Evolutionary conservation across 2,888 invertebrate genomes (phyloP).

Genomic region (Bombyx huttoni): DNA sequence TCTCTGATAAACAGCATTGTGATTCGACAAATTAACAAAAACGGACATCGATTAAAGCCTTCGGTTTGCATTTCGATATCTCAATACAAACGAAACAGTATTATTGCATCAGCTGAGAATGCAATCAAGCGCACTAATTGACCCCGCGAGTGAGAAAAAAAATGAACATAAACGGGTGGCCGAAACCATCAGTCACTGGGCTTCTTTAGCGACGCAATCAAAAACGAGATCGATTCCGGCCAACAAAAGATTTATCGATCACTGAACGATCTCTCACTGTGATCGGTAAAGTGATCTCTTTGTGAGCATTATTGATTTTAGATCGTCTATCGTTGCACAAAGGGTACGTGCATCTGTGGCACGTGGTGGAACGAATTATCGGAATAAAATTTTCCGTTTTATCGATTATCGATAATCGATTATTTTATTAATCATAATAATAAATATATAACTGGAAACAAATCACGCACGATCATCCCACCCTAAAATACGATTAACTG

Average conservation of each 20-base stretch:
- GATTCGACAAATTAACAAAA: too few relatives aligned
- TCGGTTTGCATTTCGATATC: too few relatives aligned
- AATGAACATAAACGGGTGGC: neutral
- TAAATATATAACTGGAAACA: too few relatives aligned
- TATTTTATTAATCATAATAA: too few relatives aligned
- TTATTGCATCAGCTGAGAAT: conserved; percentile 1
- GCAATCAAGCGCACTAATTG: conserved; percentile 3
- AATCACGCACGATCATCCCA: too few relatives aligned
- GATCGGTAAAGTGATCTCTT: conserved; percentile 57
- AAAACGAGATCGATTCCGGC: conserved; percentile 51
- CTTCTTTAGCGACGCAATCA: conserved; percentile 49
- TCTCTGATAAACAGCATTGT: too few relatives aligned
- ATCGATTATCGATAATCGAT: too few relatives aligned
- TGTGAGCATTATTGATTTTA: conserved; percentile 61
- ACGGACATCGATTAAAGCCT: too few relatives aligned
- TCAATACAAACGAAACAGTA: neutral
- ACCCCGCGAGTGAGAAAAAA: neutral
- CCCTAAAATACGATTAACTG: too few relatives aligned
- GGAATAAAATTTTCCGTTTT: neutral
- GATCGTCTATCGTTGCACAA: conserved; percentile 24
- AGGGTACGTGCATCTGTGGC: neutral
- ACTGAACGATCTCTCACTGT: conserved; percentile 62
- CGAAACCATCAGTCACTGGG: conserved; percentile 12
- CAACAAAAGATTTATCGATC: conserved; percentile 61
- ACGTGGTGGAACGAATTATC: neutral